Conservation (phyloP, 2,888 invertebrate species). For the Hyposoter didymator region DNA sequence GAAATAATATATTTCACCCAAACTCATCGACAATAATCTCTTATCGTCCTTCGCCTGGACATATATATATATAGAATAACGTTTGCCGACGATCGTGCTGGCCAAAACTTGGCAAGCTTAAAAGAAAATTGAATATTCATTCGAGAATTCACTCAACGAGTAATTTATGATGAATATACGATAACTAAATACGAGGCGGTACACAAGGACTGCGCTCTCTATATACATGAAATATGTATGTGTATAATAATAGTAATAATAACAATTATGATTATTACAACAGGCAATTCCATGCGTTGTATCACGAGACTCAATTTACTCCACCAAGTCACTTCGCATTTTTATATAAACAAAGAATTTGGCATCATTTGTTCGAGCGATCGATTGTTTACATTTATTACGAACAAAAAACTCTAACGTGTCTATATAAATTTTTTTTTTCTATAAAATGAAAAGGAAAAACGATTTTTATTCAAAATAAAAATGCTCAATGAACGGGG, state of each 20-base stretch:
- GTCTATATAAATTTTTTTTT: constrained; percentile 8
- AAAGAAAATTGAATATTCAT: constrained; percentile 68
- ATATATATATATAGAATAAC: neutral
- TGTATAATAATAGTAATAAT: constrained; percentile 41
- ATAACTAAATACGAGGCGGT: constrained; percentile 64
- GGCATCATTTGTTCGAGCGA: constrained; percentile 22
- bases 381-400: constrained; percentile 36
- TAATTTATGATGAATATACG: constrained; percentile 68
- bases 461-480: constrained; percentile 21
- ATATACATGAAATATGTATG: neutral
- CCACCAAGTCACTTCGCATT: constrained; percentile 44
- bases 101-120: constrained; percentile 48
- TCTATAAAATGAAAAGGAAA: neutral
- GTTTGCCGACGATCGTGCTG: constrained; percentile 46
- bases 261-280: neutral
- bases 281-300: neutral
- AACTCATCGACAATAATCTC: constrained; percentile 59
- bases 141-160: constrained; percentile 64
- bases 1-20: constrained; percentile 42
- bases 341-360: constrained; percentile 36
- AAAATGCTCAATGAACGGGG: constrained; percentile 16
- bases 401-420: constrained; percentile 27
- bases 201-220: constrained; percentile 52
- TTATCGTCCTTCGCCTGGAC: constrained; percentile 57
- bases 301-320: constrained; percentile 24